Base-by-base conservation (phyloP, 1,140 invertebrate genomes). In the Micrasema longulum region DNA sequence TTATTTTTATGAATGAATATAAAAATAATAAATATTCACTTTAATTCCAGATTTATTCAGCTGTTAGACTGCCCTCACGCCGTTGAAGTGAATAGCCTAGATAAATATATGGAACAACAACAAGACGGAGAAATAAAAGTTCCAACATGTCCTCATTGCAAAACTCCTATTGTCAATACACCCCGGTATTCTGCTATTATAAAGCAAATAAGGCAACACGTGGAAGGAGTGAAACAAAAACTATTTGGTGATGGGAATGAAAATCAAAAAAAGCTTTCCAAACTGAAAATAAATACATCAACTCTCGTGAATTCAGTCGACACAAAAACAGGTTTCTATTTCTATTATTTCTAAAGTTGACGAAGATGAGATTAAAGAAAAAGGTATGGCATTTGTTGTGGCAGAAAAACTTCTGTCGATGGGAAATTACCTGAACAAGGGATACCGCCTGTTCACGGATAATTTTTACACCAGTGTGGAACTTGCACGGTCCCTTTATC, bases 361-460 rank as follows among this genome's bases (percentile, higher is more conserved):
- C 57, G 71, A n/a, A n/a, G n/a, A n/a, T n/a, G n/a, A n/a, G n/a
- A n/a, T n/a, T n/a, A n/a, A 77, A 76, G 35, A 73, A 74, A 76
- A 75, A 60, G 74, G 76, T 45, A 71, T 79, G 62, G 73, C 55
- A 36, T 47, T 52, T 72, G 65, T 69, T 18, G 77, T 77, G 31
- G 68, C 76, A 38, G 48, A 70, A 64, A 77, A 79, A 74, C 71
- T 79, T 38, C 53, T 78, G 38, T 60, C 66, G 52, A 71, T 77
- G 26, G 72, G 77, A n/a, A n/a, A n/a, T n/a, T n/a, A n/a, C n/a
- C n/a, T n/a, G n/a, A n/a, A n/a, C n/a, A n/a, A n/a, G n/a, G 22
- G 75, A 77, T 73, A 77, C 76, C 52, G 53, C 76, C 26, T 79
- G 23, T 72, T 75, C 26, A 60, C 70, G 12, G 76, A 79, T 57